Evolutionary conservation across 2,888 invertebrate genomes (phyloP).

Genomic region (Cataglyphis rosenhaueri): DNA sequence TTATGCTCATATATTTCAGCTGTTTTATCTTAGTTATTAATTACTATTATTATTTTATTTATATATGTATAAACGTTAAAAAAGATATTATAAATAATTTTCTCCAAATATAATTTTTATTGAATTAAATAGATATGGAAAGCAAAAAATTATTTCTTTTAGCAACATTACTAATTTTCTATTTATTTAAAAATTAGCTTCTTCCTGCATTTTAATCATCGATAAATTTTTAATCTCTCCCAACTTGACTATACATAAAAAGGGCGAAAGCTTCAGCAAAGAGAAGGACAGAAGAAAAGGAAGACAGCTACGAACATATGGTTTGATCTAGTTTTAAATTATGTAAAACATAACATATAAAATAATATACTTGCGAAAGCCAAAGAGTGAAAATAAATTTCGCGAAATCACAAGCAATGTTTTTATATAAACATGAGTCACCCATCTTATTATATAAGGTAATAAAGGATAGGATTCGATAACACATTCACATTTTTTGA

Average conservation of each 20-base stretch:
- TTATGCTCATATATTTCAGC: neutral
- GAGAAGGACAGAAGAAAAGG: slow-evolving; percentile 27
- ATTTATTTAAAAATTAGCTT: slow-evolving; percentile 27
- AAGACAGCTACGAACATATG: slow-evolving; percentile 57
- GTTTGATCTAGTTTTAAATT: slow-evolving; percentile 60
- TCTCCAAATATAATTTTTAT: too few species aligned
- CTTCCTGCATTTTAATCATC: slow-evolving; percentile 53
- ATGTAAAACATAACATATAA: slow-evolving; percentile 57
- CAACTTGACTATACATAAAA: slow-evolving; percentile 43
- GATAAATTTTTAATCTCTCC: slow-evolving; percentile 64
- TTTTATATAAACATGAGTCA: slow-evolving; percentile 27
- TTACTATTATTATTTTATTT: too few species aligned
- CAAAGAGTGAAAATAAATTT: slow-evolving; percentile 59
- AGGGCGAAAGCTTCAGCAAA: slow-evolving; percentile 4
- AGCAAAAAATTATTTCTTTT: too few species aligned
- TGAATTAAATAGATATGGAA: too few species aligned
- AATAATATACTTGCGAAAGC: slow-evolving; percentile 46
- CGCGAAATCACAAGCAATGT: slow-evolving; percentile 15
- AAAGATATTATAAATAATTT: too few species aligned
- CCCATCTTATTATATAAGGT: neutral
- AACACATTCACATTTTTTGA: neutral
- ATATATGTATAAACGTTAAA: too few species aligned
- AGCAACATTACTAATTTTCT: too few species aligned
- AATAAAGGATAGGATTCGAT: too few species aligned
- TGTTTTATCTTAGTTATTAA: neutral